phyloP scores from a whole-genome alignment of 1,140 invertebrate species.

The Drosophila ironensis region DNA sequence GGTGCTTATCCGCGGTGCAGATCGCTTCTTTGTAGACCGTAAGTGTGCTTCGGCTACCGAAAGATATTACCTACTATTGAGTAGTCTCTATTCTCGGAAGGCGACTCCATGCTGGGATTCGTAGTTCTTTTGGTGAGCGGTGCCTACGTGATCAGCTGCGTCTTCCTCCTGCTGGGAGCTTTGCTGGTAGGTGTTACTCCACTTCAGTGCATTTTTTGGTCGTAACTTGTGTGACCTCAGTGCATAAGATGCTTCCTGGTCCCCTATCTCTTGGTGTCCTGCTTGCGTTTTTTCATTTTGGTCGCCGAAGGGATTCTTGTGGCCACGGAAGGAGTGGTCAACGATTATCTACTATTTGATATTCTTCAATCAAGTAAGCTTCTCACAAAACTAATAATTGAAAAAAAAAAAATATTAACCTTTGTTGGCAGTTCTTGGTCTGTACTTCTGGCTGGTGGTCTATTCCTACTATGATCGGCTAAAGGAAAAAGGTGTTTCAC shows the following conservation, averaged over 20 bases:
- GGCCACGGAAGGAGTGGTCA: constrained; percentile 13
- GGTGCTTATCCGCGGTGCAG: constrained; percentile 49
- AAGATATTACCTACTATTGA: too few species aligned
- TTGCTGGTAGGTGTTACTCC: constrained; percentile 24
- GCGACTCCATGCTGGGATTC: constrained; percentile 32
- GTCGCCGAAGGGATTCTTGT: constrained; percentile 27
- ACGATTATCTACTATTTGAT: constrained; percentile 51
- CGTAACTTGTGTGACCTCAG: constrained; percentile 4
- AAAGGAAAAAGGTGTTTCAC: background rate
- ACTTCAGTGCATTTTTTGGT: background rate
- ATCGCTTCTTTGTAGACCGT: constrained; percentile 56
- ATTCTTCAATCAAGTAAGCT: constrained; percentile 43
- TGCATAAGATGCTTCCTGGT: constrained; percentile 14
- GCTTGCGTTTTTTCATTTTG: constrained; percentile 31
- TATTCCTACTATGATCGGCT: constrained; percentile 42
- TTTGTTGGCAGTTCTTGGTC: constrained; percentile 20
- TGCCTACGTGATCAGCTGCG: constrained; percentile 41
- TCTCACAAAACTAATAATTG: background rate
- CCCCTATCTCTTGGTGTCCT: constrained; percentile 43
- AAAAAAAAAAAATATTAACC: background rate
- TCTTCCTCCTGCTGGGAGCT: constrained; percentile 43
- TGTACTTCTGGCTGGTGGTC: constrained; percentile 58
- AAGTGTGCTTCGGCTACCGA: constrained; percentile 1
- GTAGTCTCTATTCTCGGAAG: too few species aligned
- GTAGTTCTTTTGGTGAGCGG: constrained; percentile 35